phyloP scores from a whole-genome alignment of 2,113 vertebrate genomes.

The Tylochromis polylepis region DNA sequence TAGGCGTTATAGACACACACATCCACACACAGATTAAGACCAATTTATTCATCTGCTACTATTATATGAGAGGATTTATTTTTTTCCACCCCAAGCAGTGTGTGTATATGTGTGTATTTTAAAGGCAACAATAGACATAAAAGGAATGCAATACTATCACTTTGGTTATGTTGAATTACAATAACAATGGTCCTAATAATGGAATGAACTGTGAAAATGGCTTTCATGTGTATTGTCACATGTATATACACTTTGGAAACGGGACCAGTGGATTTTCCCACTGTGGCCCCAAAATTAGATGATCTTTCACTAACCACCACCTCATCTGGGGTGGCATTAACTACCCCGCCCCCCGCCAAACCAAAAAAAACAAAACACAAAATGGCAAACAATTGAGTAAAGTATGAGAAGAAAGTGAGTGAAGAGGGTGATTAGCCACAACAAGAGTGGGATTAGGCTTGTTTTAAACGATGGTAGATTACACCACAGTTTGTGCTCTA shows the following conservation, averaged over 20 bases:
- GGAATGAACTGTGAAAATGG: constrained; percentile 48
- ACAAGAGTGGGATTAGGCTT: constrained; percentile 43
- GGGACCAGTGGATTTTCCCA: background rate
- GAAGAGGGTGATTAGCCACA: constrained; percentile 17
- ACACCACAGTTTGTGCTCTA: background rate
- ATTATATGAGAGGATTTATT: constrained; percentile 64
- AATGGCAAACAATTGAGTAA: background rate
- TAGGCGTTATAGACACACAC: constrained; percentile 33
- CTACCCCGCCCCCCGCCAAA: too few relatives aligned
- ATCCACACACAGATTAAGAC: constrained; percentile 49
- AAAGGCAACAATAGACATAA: constrained; percentile 61
- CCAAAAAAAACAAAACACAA: background rate
- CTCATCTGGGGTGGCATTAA: rapidly evolving
- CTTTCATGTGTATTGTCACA: constrained; percentile 13
- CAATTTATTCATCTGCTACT: constrained; percentile 64
- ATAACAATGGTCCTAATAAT: constrained; percentile 53
- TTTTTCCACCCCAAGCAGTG: constrained; percentile 30
- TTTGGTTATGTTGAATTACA: constrained; percentile 47
- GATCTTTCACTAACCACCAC: background rate
- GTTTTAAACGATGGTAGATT: constrained; percentile 30
- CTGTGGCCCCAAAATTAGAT: background rate
- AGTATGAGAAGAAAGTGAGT: background rate
- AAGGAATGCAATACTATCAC: constrained; percentile 47
- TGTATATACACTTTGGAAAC: background rate
- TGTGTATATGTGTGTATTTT: constrained; percentile 40